These are phyloP conservation scores for Idris sp. DNA, from an alignment of 1,140 invertebrate species.

Conservation along the genomic window DNA sequence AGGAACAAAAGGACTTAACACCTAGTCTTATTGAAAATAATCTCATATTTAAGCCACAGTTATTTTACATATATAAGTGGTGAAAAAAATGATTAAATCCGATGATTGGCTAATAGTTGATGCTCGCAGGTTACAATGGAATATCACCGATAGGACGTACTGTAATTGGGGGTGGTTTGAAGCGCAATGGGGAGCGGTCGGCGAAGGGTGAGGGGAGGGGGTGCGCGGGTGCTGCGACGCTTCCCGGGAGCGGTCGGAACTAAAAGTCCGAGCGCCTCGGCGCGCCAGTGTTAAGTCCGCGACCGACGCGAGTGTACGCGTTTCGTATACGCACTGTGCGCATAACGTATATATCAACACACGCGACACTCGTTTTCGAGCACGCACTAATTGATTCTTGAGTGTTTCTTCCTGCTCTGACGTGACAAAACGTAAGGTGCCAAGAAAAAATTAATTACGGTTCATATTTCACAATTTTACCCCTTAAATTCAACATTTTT, in stretches of 20 bases:
- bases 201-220: conserved; percentile 34
- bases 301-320: conserved; percentile 76
- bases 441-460: too few species aligned
- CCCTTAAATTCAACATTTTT: too few species aligned
- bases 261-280: conserved; percentile 72
- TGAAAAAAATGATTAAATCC: conserved; percentile 54
- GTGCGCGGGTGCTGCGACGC: conserved; percentile 73
- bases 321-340: conserved; percentile 51
- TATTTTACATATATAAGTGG: too few species aligned
- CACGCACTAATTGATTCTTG: conserved; percentile 39
- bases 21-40: too few species aligned
- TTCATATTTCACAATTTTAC: too few species aligned
- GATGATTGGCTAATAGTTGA: conserved; percentile 52
- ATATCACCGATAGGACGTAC: conserved; percentile 50
- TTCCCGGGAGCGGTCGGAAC: conserved; percentile 75
- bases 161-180: conserved; percentile 47
- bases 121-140: conserved; percentile 51
- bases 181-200: conserved; percentile 18
- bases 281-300: conserved; percentile 76
- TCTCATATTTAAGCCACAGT: too few species aligned
- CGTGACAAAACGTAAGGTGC: conserved; percentile 31
- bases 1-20: too few species aligned
- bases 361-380: conserved; percentile 36
- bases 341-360: conserved; percentile 39
- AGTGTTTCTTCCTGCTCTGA: conserved; percentile 22